phyloP scores from a whole-genome alignment of 1,140 invertebrate species.

The Drosophila ogumai region DNA sequence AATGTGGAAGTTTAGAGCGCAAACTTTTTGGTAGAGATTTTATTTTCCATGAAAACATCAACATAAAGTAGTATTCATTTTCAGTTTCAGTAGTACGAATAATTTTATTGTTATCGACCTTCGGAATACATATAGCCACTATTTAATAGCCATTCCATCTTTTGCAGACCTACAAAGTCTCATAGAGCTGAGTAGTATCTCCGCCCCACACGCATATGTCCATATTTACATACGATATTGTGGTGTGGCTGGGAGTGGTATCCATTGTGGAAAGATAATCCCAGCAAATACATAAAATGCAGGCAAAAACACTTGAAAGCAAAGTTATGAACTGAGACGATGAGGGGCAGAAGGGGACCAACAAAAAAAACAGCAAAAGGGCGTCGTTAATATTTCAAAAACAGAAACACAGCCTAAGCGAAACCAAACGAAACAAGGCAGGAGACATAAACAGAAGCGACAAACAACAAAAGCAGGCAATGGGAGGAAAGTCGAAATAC shows the following conservation, averaged over 20 bases:
- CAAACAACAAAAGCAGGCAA: conserved; percentile 37
- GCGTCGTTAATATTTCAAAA: conserved; percentile 82
- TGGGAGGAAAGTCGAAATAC: conserved; percentile 37
- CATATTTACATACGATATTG: conserved; percentile 26
- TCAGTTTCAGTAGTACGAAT: neutral
- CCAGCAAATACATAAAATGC: conserved; percentile 68
- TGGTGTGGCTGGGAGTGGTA: neutral
- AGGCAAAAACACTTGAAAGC: conserved; percentile 70
- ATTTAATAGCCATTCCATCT: neutral
- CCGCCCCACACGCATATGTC: conserved; percentile 5
- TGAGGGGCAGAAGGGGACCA: neutral
- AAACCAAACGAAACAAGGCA: conserved; percentile 44
- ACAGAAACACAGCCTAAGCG: conserved; percentile 64
- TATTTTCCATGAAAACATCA: neutral
- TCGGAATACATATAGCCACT: neutral
- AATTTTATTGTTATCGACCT: neutral
- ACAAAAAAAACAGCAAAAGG: conserved; percentile 73
- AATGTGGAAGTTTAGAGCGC: neutral
- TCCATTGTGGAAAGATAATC: conserved; percentile 39
- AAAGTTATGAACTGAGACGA: conserved; percentile 67
- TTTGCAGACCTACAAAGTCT: neutral
- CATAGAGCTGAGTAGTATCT: neutral
- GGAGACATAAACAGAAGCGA: conserved; percentile 20
- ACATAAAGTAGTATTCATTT: neutral
- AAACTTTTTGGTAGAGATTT: neutral